Conservation (phyloP, 2,113 vertebrate species). For the Trogon melanurus region DNA sequence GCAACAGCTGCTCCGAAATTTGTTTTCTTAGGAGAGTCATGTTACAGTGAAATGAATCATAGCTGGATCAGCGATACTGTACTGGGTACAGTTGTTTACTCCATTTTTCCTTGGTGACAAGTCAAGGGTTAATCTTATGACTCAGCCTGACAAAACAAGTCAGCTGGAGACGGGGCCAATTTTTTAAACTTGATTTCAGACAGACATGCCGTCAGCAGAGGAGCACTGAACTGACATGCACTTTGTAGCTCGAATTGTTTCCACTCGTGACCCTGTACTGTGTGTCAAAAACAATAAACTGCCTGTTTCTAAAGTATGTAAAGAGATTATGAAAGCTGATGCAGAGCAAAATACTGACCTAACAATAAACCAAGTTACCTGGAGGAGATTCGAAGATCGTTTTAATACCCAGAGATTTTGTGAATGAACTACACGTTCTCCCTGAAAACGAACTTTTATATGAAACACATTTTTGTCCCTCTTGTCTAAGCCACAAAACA, state of each 20-base stretch:
- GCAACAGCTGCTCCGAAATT: conserved; percentile 75
- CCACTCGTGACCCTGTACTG: conserved; percentile 62
- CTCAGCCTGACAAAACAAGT: conserved; percentile 78
- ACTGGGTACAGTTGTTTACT: conserved; percentile 76
- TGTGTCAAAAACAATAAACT: conserved; percentile 70
- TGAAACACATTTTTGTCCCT: background rate
- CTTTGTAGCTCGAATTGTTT: conserved; percentile 74
- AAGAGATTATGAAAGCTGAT: conserved; percentile 69
- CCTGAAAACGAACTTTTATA: background rate
- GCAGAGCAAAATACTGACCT: conserved; percentile 45
- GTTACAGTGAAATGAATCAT: conserved; percentile 74
- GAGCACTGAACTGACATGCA: conserved; percentile 69
- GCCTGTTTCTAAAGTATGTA: conserved; percentile 57
- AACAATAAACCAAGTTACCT: conserved; percentile 54
- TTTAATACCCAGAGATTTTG: background rate
- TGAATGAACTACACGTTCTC: background rate
- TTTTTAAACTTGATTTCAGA: conserved; percentile 80
- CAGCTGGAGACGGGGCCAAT: conserved; percentile 79
- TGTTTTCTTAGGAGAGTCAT: conserved; percentile 71
- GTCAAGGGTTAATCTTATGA: conserved; percentile 82
- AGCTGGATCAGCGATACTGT: conserved; percentile 60
- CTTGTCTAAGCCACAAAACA: background rate
- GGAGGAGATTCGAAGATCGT: background rate
- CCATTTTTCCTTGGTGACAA: conserved; percentile 65
- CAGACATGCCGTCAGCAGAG: conserved; percentile 72